These are phyloP conservation scores for Drosophila recens DNA, from an alignment of 2,888 invertebrate species.

Conservation along the genomic window DNA sequence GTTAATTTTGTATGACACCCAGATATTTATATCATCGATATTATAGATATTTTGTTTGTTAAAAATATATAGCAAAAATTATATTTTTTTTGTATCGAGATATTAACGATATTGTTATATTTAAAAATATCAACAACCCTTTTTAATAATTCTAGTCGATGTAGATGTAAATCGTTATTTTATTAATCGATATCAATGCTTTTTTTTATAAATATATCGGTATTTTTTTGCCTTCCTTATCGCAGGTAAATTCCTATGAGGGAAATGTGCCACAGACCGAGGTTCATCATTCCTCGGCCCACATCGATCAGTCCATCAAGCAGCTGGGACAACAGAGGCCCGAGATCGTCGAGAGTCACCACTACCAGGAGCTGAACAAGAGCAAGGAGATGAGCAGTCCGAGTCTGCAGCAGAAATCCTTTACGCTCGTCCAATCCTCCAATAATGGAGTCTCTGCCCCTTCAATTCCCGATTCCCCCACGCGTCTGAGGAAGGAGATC, in stretches of 20 bases:
- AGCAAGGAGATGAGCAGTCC: constrained; percentile 86
- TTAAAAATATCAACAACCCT: too few relatives aligned
- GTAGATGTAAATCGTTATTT: too few relatives aligned
- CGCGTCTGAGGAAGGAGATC: constrained; percentile 87
- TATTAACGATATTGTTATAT: too few relatives aligned
- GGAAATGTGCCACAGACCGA: constrained; percentile 86
- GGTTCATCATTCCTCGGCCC: constrained; percentile 86
- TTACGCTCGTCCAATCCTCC: constrained; percentile 84
- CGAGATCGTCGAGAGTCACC: constrained; percentile 86
- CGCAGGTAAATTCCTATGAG: constrained; percentile 84
- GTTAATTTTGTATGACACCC: too few relatives aligned
- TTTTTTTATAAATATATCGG: background rate
- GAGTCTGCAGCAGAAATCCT: constrained; percentile 86
- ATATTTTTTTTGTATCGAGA: too few relatives aligned
- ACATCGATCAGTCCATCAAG: constrained; percentile 86
- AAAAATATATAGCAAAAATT: too few relatives aligned
- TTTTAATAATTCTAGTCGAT: too few relatives aligned
- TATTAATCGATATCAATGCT: too few relatives aligned
- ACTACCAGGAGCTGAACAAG: constrained; percentile 87
- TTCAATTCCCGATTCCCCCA: constrained; percentile 77
- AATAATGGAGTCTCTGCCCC: constrained; percentile 56
- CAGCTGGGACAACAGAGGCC: constrained; percentile 86
- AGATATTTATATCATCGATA: too few relatives aligned
- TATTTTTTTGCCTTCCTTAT: constrained; percentile 38
- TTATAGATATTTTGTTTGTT: too few relatives aligned